Evolutionary conservation across 2,888 invertebrate genomes (phyloP).

Genomic region (Cyclophora albipunctata): DNA sequence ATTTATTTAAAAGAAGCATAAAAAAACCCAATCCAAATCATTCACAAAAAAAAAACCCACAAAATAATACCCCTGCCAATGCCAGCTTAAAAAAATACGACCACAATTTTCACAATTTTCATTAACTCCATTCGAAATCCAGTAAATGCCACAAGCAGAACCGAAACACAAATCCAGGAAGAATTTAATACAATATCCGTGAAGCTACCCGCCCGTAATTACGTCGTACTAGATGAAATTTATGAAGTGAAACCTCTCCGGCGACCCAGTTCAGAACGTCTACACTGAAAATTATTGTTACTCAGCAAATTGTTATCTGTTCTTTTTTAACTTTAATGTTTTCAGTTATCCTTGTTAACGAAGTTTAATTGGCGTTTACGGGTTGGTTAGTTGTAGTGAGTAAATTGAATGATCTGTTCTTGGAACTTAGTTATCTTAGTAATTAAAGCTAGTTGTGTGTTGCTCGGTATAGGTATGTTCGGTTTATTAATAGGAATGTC

Average conservation of each 20-base stretch:
- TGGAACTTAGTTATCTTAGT: not conserved
- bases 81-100: no score
- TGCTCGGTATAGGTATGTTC: no score
- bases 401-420: not conserved
- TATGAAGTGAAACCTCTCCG: slow-evolving; percentile 44
- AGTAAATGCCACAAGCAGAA: not conserved
- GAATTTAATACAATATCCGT: slow-evolving; percentile 50
- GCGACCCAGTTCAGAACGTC: slow-evolving; percentile 17
- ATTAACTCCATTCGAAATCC: not conserved
- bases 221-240: slow-evolving; percentile 47
- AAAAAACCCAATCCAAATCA: no score
- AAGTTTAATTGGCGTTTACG: no score
- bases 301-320: not conserved
- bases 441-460: not conserved
- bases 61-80: no score
- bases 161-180: slow-evolving; percentile 26
- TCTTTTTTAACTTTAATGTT: not conserved
- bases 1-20: no score
- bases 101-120: no score
- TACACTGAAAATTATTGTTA: slow-evolving; percentile 17
- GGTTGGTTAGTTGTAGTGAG: not conserved
- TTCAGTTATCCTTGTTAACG: not conserved
- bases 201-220: slow-evolving; percentile 41
- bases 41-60: no score
- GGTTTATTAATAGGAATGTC: no score